Evolutionary conservation across 2,888 invertebrate genomes (phyloP).

Genomic region (Abrostola triplasia): DNA sequence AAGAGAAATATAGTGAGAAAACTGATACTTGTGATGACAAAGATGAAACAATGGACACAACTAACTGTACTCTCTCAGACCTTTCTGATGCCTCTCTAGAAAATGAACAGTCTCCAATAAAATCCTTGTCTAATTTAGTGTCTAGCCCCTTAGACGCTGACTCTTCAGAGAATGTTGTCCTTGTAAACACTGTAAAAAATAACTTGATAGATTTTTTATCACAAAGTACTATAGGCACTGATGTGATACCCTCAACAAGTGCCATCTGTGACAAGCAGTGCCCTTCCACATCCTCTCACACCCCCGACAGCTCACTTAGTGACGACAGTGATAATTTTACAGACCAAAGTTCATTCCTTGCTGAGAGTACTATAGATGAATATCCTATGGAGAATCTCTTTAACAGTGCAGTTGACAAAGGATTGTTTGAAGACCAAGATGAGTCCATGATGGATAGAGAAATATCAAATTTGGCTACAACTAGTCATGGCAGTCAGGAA

Average conservation of each 20-base stretch:
- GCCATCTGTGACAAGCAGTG: slow-evolving; percentile 71
- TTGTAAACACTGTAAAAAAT: slow-evolving; percentile 79
- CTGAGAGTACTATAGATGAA: slow-evolving; percentile 85
- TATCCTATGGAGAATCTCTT: slow-evolving; percentile 86
- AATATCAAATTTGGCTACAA: slow-evolving; percentile 85
- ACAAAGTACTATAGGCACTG: slow-evolving; percentile 74
- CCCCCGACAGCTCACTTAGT: slow-evolving; percentile 81
- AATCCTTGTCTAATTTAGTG: slow-evolving; percentile 90
- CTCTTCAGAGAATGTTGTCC: slow-evolving; percentile 69
- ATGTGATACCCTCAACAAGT: slow-evolving; percentile 76
- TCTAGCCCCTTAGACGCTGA: slow-evolving; percentile 85
- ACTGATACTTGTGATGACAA: slow-evolving; percentile 67
- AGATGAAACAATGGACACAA: slow-evolving; percentile 72
- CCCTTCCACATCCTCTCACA: slow-evolving; percentile 72
- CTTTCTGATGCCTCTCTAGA: slow-evolving; percentile 73
- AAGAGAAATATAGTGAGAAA: slow-evolving; percentile 75
- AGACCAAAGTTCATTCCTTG: slow-evolving; percentile 84
- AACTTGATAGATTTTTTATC: slow-evolving; percentile 83
- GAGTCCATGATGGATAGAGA: slow-evolving; percentile 85
- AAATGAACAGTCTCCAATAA: slow-evolving; percentile 88
- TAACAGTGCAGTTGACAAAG: slow-evolving; percentile 85
- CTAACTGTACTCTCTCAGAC: slow-evolving; percentile 77
- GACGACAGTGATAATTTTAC: slow-evolving; percentile 84
- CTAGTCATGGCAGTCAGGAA: slow-evolving; percentile 81
- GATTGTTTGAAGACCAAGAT: slow-evolving; percentile 82